Evolutionary conservation across 1,140 invertebrate genomes (phyloP).

Genomic region (Brachionus rotundiformis): DNA sequence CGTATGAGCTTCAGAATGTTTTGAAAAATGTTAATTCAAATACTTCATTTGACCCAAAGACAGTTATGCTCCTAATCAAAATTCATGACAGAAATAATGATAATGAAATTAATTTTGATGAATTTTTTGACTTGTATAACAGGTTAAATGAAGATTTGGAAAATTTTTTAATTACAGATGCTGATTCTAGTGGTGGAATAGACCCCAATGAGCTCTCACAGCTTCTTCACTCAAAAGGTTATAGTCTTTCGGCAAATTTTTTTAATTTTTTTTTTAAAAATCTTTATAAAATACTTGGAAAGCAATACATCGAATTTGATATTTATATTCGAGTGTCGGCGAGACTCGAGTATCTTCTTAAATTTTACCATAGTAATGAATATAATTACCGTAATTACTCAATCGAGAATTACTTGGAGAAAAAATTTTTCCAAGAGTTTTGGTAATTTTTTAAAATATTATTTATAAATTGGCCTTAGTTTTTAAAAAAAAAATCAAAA

Average conservation of each 20-base stretch:
- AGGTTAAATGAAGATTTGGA: conserved; percentile 41
- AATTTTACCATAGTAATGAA: not conserved
- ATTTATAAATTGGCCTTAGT: not conserved
- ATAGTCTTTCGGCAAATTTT: not conserved
- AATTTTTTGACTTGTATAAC: conserved; percentile 31
- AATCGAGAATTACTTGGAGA: not conserved
- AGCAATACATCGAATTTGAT: conserved; percentile 14
- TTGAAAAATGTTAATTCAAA: conserved; percentile 13
- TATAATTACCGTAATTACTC: not conserved
- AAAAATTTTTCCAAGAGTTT: conserved; percentile 45
- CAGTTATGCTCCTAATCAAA: not conserved
- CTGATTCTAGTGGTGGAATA: not conserved
- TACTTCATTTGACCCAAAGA: not conserved
- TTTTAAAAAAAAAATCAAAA: no score
- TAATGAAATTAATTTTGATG: conserved; percentile 43
- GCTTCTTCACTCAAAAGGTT: conserved; percentile 12
- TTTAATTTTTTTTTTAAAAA: conserved; percentile 2
- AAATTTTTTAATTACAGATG: conserved; percentile 39
- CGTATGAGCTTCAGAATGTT: conserved; percentile 3
- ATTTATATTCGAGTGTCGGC: conserved; percentile 12
- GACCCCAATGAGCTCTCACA: not conserved
- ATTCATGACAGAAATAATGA: conserved; percentile 10
- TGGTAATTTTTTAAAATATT: conserved; percentile 22
- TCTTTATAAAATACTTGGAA: not conserved
- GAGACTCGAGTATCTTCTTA: conserved; percentile 4